Evolutionary conservation across 2,888 invertebrate genomes (phyloP).

Genomic region (Standfussiana lucernea): DNA sequence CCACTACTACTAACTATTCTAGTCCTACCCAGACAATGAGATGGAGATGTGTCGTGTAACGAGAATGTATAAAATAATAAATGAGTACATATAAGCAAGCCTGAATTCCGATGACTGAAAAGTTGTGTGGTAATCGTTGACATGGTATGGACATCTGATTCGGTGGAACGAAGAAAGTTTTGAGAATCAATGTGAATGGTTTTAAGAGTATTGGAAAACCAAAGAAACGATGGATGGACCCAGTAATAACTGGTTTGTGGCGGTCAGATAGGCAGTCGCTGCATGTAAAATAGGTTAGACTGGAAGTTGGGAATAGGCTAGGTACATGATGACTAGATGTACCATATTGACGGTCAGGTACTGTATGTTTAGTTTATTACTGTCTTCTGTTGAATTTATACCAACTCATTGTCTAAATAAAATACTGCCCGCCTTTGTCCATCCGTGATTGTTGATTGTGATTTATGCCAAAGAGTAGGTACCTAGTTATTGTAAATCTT

Average conservation of each 20-base stretch:
- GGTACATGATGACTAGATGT: not conserved
- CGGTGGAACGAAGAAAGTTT: not conserved
- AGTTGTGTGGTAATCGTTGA: not conserved
- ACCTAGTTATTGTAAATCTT: constrained; percentile 46
- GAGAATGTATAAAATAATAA: not conserved
- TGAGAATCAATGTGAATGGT: not conserved
- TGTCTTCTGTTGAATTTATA: constrained; percentile 8
- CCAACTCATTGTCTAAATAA: constrained; percentile 47
- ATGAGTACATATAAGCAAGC: not conserved
- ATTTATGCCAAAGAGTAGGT: constrained; percentile 53
- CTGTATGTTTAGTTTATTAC: constrained; percentile 40
- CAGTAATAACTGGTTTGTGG: too few relatives aligned
- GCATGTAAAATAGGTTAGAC: too few relatives aligned
- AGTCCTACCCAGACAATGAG: constrained; percentile 1
- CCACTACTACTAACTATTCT: too few relatives aligned
- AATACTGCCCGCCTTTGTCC: constrained; percentile 47
- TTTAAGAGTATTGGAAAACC: not conserved
- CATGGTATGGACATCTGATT: not conserved
- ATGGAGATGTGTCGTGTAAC: not conserved
- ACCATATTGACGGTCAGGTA: not conserved
- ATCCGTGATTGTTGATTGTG: constrained; percentile 64
- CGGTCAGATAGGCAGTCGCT: not conserved
- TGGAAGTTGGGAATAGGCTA: too few relatives aligned
- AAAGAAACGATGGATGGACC: not conserved
- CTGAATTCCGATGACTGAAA: not conserved